Evolutionary conservation across 2,113 vertebrate species (phyloP).

Genomic region (Onychorhynchus coronatus): DNA sequence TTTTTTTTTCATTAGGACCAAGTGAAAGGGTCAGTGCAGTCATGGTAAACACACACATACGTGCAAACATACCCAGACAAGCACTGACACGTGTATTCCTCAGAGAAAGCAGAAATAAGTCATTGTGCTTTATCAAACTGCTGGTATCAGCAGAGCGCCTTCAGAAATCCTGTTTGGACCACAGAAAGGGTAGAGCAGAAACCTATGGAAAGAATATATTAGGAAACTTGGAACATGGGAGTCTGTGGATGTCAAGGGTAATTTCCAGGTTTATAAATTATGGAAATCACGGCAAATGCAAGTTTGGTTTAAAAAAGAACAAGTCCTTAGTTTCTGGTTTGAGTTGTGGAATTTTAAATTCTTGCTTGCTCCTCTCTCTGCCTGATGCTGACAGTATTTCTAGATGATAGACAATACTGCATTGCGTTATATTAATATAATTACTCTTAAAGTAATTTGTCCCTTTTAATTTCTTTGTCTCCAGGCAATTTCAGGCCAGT

Average conservation of each 20-base stretch:
- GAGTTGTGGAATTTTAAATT: not conserved
- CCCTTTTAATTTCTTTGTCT: not conserved
- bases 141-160: not conserved
- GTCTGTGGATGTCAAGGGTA: conserved; percentile 27
- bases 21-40: not conserved
- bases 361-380: not conserved
- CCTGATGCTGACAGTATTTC: not conserved
- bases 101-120: not conserved
- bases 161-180: conserved; percentile 5
- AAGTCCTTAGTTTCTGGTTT: conserved; percentile 2
- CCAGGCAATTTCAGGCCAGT: not conserved
- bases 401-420: not conserved
- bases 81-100: not conserved
- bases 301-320: not conserved
- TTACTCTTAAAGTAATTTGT: conserved; percentile 17
- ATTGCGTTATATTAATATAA: conserved; percentile 13
- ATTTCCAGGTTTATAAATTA: conserved; percentile 42
- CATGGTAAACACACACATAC: rapidly evolving
- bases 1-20: not conserved
- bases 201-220: not conserved
- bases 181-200: not conserved
- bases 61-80: not conserved
- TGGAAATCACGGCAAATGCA: not conserved
- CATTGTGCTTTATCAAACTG: not conserved
- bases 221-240: conserved; percentile 10